phyloP scores from a whole-genome alignment of 1,140 invertebrate genomes.

The Magallana ariakensis region DNA sequence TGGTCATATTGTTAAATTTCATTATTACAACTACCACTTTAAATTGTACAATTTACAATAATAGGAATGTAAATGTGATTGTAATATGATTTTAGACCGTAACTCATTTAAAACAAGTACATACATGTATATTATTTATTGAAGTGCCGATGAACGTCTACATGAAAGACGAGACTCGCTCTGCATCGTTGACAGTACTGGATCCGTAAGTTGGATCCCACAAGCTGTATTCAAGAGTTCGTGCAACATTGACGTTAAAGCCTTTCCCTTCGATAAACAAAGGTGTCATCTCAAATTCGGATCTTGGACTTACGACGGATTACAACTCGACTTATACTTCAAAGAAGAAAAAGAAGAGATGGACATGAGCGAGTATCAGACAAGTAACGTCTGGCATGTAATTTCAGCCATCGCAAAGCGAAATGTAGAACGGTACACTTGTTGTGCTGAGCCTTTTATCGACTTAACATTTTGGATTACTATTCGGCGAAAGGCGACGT shows the following conservation, averaged over 20 bases:
- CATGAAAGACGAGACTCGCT: conserved; percentile 77
- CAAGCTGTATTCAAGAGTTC: conserved; percentile 99
- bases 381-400: conserved; percentile 79
- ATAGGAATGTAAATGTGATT: no score
- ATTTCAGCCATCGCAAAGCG: conserved; percentile 67
- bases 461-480: conserved; percentile 77
- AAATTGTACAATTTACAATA: no score
- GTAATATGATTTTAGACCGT: background rate
- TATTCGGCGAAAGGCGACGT: conserved; percentile 76
- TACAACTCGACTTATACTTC: conserved; percentile 72
- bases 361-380: conserved; percentile 72
- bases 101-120: background rate
- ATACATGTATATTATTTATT: conserved; percentile 43
- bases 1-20: no score
- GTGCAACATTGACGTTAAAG: conserved; percentile 85
- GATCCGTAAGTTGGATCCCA: conserved; percentile 97
- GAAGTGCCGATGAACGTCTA: conserved; percentile 77
- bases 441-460: conserved; percentile 76
- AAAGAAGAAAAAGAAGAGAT: conserved; percentile 45
- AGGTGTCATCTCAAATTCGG: conserved; percentile 79
- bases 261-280: conserved; percentile 80
- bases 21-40: no score
- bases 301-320: conserved; percentile 78
- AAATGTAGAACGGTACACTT: conserved; percentile 73
- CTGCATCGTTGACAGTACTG: conserved; percentile 85